Conservation (phyloP, 35 echinoderm and acorn worm genomes). For the Anneissia japonica region DNA sequence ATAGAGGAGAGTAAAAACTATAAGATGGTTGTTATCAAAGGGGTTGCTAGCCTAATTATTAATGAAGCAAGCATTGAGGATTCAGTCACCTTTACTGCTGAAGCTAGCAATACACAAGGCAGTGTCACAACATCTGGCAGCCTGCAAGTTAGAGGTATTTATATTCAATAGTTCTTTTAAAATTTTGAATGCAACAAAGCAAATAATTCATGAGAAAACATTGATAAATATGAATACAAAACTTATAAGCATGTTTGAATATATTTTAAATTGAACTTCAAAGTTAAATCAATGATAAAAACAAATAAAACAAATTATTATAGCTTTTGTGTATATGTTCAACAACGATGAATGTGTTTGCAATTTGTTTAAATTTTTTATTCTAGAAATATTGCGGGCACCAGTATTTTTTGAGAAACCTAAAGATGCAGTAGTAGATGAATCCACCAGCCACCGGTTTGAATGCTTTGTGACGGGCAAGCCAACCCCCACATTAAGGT, state of each 20-base stretch:
- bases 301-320: too few relatives aligned
- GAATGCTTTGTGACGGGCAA: slow-evolving; percentile 48
- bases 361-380: too few relatives aligned
- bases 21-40: slow-evolving; percentile 35
- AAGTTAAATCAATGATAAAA: too few relatives aligned
- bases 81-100: not conserved
- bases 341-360: too few relatives aligned
- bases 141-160: slow-evolving; percentile 7
- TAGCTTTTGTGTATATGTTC: not conserved
- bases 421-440: not conserved
- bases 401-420: not conserved
- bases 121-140: not conserved
- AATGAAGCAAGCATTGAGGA: not conserved
- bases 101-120: slow-evolving; percentile 2
- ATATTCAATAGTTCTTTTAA: not conserved
- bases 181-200: not conserved
- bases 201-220: too few relatives aligned
- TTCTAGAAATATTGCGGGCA: not conserved
- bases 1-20: slow-evolving; percentile 67
- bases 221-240: too few relatives aligned
- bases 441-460: slow-evolving; percentile 13
- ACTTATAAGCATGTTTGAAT: too few relatives aligned
- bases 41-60: not conserved
- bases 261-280: too few relatives aligned
- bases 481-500: slow-evolving; percentile 68